Evolutionary conservation across 2,797 vertebrate genomes (phyloP), one percentile per base, ranked within the genome.

Genomic region (Poecile montanus): DNA sequence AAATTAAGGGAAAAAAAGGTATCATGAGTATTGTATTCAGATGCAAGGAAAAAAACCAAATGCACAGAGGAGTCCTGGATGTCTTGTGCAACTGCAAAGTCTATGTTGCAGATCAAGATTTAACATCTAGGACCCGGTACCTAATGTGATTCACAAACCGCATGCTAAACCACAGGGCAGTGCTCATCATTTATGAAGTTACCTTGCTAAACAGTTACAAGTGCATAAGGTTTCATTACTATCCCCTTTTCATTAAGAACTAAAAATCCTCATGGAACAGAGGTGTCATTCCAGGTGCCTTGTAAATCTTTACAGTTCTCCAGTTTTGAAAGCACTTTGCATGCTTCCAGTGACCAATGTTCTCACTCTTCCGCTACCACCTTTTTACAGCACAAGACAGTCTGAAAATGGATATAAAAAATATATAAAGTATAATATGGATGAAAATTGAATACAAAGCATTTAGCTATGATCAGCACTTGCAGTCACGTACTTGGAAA

Each of bases 91-190:
- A 66, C 38, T 73, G 65, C 30, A 73, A 36, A 84, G 86, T 32
- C 75, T 0, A 26, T 62, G 70, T 48, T 79, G 66, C 58, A 86
- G 62, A 15, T 65, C 29, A 1, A 15, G 38, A 65, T 81, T 54
- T 56, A 44, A 54, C 16, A 61, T 58, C 44, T 36, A 78, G 27
- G 22, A 68, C 32, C 9, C 3, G 0, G 0, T 21, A 44, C 16
- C 30, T 58, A 36, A 81, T 2, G 17, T 40, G 20, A 56, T 60
- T 77, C 13, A 4, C 29, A 22, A 13, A 26, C 11, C 42, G 16
- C 36, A 20, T 20, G 18, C 54, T 84, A 57, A 88, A 66, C 4
- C 38, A 80, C 74, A 62, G n/a, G 68, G 42, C 54, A 77, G 18
- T 10, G 15, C 18, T 85, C 34, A 16, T 29, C 6, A 22, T 5